Conservation (phyloP, 2,113 vertebrate genomes). For the Phalacrocorax aristotelis region DNA sequence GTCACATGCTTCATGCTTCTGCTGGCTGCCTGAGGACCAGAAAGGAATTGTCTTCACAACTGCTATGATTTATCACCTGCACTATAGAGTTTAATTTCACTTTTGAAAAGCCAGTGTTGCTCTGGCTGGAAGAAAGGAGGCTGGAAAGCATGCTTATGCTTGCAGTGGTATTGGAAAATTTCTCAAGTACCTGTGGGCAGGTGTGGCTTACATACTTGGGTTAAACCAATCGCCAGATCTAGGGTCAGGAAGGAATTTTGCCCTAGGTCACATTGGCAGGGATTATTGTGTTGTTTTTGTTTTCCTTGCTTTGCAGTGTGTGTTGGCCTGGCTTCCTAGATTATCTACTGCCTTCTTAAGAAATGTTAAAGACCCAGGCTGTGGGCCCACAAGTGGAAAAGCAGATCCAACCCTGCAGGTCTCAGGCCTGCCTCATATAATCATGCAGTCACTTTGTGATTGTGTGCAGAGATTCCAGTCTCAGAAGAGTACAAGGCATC, state of each 20-base stretch:
- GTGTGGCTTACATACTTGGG: slow-evolving; percentile 56
- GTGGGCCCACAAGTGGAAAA: not conserved
- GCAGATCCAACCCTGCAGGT: not conserved
- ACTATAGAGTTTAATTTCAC: not conserved
- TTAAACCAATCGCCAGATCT: slow-evolving; percentile 46
- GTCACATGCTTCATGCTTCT: not conserved
- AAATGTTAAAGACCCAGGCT: not conserved
- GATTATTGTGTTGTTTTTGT: not conserved
- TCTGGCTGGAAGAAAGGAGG: not conserved
- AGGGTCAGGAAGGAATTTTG: slow-evolving; percentile 65
- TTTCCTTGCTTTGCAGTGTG: not conserved
- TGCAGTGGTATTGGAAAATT: slow-evolving; percentile 57
- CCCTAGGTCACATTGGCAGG: slow-evolving; percentile 48
- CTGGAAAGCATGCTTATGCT: slow-evolving; percentile 57
- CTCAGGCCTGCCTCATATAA: not conserved
- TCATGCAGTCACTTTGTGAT: not conserved
- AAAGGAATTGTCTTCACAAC: not conserved
- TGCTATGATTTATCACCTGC: not conserved
- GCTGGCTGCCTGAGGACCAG: not conserved
- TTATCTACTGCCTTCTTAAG: slow-evolving; percentile 31
- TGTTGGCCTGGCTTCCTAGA: not conserved
- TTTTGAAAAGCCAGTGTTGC: not conserved
- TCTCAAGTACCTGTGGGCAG: slow-evolving; percentile 56
- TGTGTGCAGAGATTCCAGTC: not conserved
- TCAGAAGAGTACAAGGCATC: not conserved